Evolutionary conservation across 2,797 vertebrate genomes (phyloP).

Genomic region (Toxotes lorentzi): DNA sequence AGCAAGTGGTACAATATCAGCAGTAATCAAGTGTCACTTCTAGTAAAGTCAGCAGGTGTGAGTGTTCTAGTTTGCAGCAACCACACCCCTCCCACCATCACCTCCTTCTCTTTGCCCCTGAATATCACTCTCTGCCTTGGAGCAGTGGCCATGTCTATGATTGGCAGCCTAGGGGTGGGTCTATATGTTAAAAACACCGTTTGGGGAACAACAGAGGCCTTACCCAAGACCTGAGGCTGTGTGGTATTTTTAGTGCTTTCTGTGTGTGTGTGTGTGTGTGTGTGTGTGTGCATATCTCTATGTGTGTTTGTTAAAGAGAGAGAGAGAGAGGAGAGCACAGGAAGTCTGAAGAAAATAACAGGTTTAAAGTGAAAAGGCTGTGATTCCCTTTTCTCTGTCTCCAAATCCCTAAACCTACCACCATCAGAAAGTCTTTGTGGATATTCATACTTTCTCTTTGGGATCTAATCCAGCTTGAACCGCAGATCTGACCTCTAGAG

Average conservation of each 20-base stretch:
- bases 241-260: constrained; percentile 58
- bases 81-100: background rate
- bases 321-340: constrained; percentile 38
- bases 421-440: constrained; percentile 69
- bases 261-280: constrained; percentile 31
- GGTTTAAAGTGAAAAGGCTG: constrained; percentile 74
- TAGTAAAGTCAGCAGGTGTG: constrained; percentile 64
- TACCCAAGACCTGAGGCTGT: constrained; percentile 51
- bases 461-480: constrained; percentile 74
- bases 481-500: constrained; percentile 61
- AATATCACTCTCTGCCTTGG: constrained; percentile 23
- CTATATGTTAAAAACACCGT: constrained; percentile 56
- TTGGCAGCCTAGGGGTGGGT: constrained; percentile 58
- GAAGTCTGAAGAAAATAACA: constrained; percentile 75
- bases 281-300: constrained; percentile 9
- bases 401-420: constrained; percentile 68
- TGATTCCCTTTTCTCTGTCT: constrained; percentile 70
- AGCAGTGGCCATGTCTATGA: constrained; percentile 35
- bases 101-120: constrained; percentile 1
- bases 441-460: constrained; percentile 75
- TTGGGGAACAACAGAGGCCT: constrained; percentile 58
- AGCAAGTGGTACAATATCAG: constrained; percentile 33
- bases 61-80: constrained; percentile 31
- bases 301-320: constrained; percentile 30
- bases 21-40: constrained; percentile 33